A percentile compares a stretch with the other conserved stretches of the same genome.
Evolutionary conservation across 2,113 vertebrate species (phyloP).

Genomic region (Macroglossus sobrinus): DNA sequence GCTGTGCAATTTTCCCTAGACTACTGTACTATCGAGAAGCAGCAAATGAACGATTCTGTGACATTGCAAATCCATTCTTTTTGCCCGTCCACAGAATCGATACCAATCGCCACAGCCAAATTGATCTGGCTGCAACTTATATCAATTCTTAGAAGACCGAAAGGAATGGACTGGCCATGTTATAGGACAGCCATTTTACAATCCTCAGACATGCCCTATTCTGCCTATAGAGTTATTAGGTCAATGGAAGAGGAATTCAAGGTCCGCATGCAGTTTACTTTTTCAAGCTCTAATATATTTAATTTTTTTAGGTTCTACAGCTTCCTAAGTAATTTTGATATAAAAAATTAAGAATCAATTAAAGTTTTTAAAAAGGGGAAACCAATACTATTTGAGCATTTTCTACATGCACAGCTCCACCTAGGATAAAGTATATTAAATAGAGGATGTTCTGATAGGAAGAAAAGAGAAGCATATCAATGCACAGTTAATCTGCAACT

Average conservation of each 20-base stretch:
- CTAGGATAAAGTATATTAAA: neutral
- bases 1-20: neutral
- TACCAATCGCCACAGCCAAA: constrained; percentile 65
- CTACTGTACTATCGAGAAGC: constrained; percentile 37
- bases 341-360: constrained; percentile 39
- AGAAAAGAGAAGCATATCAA: neutral
- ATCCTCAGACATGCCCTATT: neutral
- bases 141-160: constrained; percentile 59
- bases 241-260: constrained; percentile 11
- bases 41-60: constrained; percentile 40
- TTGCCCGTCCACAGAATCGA: constrained; percentile 47
- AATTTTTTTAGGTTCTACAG: neutral
- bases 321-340: neutral
- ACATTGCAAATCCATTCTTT: constrained; percentile 56
- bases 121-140: constrained; percentile 54
- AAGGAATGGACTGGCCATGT: constrained; percentile 51
- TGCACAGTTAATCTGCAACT: neutral
- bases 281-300: neutral
- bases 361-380: neutral
- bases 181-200: constrained; percentile 31
- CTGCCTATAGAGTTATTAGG: constrained; percentile 29
- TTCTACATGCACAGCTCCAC: neutral
- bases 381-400: neutral
- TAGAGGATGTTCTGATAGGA: neutral
- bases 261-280: neutral